Conservation (phyloP, 2,888 invertebrate genomes). For the Gymnoscelis rufifasciata region DNA sequence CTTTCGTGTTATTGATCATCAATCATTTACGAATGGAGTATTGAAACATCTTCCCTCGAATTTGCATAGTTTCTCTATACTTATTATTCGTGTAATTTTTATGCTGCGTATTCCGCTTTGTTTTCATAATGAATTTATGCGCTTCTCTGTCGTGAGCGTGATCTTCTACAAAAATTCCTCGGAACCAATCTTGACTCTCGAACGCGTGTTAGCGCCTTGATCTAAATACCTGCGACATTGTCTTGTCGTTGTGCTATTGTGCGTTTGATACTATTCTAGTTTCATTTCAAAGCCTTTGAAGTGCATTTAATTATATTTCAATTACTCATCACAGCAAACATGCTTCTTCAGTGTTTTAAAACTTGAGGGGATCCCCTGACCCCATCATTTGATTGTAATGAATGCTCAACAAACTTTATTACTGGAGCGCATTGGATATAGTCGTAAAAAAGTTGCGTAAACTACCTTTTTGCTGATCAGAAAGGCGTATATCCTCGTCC, state of each 20-base stretch:
- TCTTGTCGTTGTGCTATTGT: constrained; percentile 60
- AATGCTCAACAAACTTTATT: constrained; percentile 7
- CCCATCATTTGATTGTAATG: constrained; percentile 4
- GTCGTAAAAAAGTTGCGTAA: constrained; percentile 17
- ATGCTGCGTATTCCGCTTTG: constrained; percentile 44
- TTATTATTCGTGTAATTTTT: constrained; percentile 30
- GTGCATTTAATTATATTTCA: constrained; percentile 9
- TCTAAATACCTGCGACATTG: constrained; percentile 78
- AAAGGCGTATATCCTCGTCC: constrained; percentile 27
- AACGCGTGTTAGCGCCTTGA: constrained; percentile 77
- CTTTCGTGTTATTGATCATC: too few relatives aligned
- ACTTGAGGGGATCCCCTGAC: not conserved
- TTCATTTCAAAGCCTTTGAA: constrained; percentile 31
- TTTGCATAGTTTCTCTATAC: constrained; percentile 27
- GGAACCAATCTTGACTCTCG: constrained; percentile 70
- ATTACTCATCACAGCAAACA: too few relatives aligned
- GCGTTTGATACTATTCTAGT: constrained; percentile 48
- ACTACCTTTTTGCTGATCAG: constrained; percentile 20
- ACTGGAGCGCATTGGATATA: constrained; percentile 14
- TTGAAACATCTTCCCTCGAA: constrained; percentile 2
- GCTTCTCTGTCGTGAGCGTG: constrained; percentile 53
- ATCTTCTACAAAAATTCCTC: constrained; percentile 71
- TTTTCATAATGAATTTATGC: constrained; percentile 60
- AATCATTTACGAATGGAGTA: not conserved
- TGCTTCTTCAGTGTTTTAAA: not conserved